phyloP scores from a whole-genome alignment of 2,113 vertebrate species.

The Hippocampus comes region DNA sequence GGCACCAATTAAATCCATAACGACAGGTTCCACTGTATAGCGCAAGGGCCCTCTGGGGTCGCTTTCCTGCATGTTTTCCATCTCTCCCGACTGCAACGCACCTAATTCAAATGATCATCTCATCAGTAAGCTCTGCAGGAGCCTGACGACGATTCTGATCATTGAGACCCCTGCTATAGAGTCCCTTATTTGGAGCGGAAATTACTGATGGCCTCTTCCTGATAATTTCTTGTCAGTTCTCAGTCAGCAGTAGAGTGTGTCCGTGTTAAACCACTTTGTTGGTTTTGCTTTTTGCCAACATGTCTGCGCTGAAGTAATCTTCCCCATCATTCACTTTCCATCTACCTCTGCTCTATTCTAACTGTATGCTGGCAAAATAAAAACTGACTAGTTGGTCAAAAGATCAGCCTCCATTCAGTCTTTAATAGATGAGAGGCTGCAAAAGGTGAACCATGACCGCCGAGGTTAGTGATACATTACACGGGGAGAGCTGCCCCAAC shows the following conservation, averaged over 20 bases:
- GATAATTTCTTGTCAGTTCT: background rate
- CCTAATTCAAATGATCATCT: no score
- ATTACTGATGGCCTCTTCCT: background rate
- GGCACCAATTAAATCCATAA: no score
- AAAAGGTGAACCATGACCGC: conserved; percentile 51
- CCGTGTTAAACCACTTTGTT: conserved; percentile 26
- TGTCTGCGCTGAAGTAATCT: conserved; percentile 24
- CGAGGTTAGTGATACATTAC: conserved; percentile 66
- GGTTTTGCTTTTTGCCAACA: conserved; percentile 41
- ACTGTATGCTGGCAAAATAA: conserved; percentile 56
- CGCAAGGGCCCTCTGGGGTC: no score
- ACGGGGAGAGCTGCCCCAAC: conserved; percentile 47
- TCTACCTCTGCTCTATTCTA: conserved; percentile 46
- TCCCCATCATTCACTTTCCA: conserved; percentile 23
- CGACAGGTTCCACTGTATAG: no score
- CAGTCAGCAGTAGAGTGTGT: background rate
- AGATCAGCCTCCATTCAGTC: conserved; percentile 72
- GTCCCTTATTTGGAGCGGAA: background rate
- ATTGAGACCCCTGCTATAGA: no score
- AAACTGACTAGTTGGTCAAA: conserved; percentile 67
- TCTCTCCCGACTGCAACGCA: no score
- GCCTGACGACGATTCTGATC: no score
- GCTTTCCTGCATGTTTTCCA: no score
- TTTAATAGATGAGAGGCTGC: conserved; percentile 70
- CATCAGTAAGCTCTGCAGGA: no score